Evolutionary conservation across 2,113 vertebrate species (phyloP).

Genomic region (Saimiri boliviensis): DNA sequence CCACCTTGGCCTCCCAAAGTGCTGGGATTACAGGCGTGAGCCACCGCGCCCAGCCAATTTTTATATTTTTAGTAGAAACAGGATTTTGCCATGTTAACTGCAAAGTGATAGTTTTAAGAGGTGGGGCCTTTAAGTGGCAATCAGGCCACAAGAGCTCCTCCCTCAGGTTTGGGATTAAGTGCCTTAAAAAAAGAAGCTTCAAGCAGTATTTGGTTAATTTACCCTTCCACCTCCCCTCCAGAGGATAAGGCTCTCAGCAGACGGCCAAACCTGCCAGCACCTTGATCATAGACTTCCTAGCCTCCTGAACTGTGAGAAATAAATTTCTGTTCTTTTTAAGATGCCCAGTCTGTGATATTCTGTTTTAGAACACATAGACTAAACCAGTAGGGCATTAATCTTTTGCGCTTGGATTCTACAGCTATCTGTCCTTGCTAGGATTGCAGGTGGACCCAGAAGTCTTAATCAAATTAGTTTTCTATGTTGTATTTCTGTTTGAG

Average conservation of each 20-base stretch:
- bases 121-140: background rate
- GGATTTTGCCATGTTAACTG: too few species aligned
- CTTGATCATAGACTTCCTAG: background rate
- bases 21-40: too few species aligned
- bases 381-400: background rate
- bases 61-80: too few species aligned
- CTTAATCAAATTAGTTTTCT: background rate
- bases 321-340: background rate
- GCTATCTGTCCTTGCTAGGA: background rate
- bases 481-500: background rate
- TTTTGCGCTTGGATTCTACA: background rate
- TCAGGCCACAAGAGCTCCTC: background rate
- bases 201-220: background rate
- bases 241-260: background rate
- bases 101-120: background rate
- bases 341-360: background rate
- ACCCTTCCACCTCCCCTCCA: background rate
- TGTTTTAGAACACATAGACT: background rate
- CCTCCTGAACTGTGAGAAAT: background rate
- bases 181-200: background rate
- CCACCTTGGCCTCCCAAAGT: too few species aligned
- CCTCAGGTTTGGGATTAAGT: background rate
- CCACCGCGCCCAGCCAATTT: too few species aligned
- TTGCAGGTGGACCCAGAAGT: background rate
- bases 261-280: background rate